Conservation (phyloP, 2,113 vertebrate genomes). For the Aspiorhynchus laticeps region DNA sequence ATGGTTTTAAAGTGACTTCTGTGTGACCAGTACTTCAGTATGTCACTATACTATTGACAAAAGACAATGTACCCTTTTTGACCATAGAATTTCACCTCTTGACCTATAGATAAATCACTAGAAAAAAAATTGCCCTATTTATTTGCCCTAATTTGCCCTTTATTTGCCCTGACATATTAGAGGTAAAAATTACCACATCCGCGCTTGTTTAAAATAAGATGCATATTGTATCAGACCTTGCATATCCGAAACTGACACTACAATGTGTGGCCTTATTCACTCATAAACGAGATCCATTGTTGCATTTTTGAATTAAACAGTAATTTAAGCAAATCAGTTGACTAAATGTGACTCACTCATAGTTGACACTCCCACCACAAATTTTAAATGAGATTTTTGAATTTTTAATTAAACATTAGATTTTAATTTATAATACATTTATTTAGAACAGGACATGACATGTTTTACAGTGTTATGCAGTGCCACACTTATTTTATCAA, state of each 20-base stretch:
- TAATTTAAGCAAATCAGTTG: neutral
- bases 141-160: too few species aligned
- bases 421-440: neutral
- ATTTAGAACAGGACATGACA: constrained; percentile 47
- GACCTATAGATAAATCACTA: too few species aligned
- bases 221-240: neutral
- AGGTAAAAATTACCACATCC: neutral
- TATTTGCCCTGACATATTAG: too few species aligned
- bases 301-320: neutral
- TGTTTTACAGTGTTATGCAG: constrained; percentile 53
- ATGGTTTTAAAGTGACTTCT: neutral
- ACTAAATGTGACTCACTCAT: neutral
- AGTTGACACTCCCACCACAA: constrained; percentile 32
- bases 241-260: neutral
- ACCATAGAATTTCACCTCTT: too few species aligned
- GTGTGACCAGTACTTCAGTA: neutral
- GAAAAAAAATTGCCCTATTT: too few species aligned
- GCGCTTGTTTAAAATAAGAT: neutral
- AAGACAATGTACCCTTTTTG: neutral
- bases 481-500: constrained; percentile 41
- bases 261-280: neutral
- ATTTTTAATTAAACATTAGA: neutral
- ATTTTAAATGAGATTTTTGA: constrained; percentile 43
- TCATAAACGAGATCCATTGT: neutral
- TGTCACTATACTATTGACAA: neutral